These are phyloP conservation scores for Papilio elwesi DNA, from an alignment of 2,888 invertebrate species.

Conservation along the genomic window DNA sequence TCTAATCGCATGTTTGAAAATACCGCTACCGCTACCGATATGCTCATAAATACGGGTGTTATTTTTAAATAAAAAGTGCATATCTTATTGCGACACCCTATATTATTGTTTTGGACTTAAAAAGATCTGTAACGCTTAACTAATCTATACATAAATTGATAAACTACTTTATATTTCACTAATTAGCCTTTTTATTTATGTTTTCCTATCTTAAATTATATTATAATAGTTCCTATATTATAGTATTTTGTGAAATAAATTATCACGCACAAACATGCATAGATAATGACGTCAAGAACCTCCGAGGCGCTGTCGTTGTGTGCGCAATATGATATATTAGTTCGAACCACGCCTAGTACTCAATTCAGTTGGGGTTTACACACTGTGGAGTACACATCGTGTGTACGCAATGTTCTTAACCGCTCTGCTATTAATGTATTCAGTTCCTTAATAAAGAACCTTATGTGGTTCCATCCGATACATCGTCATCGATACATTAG, in stretches of 20 bases:
- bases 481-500: not conserved
- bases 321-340: not conserved
- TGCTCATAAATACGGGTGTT: too few species aligned
- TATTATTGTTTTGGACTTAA: too few species aligned
- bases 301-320: not conserved
- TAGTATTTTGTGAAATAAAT: not conserved
- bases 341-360: not conserved
- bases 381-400: conserved; percentile 12
- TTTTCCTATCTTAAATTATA: not conserved
- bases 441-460: conserved; percentile 27
- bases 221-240: not conserved
- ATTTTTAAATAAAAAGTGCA: too few species aligned
- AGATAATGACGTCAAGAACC: not conserved
- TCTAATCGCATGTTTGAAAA: too few species aligned
- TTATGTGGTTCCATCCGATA: conserved; percentile 4
- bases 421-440: conserved; percentile 32
- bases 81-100: too few species aligned
- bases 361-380: not conserved
- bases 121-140: not conserved
- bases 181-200: not conserved
- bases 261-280: not conserved
- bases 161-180: not conserved
- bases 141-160: conserved; percentile 25
- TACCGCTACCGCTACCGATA: too few species aligned
- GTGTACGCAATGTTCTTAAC: conserved; percentile 37